These are phyloP conservation scores for Scarus forsteni DNA, from an alignment of 2,797 vertebrate genomes.

Conservation along the genomic window DNA sequence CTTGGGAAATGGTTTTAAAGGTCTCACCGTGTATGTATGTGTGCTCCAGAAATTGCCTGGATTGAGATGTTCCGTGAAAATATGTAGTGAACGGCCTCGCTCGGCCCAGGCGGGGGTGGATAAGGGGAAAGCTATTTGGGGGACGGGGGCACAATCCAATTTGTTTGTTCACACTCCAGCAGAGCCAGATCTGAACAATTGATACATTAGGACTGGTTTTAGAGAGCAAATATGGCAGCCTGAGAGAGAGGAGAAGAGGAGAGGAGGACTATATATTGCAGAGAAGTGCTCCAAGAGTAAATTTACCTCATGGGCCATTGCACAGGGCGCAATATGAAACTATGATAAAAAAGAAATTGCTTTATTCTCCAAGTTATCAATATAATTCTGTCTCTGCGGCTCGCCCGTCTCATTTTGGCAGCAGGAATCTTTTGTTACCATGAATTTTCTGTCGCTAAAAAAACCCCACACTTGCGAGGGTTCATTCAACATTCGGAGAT, in stretches of 20 bases:
- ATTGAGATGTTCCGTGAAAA: conserved; percentile 74
- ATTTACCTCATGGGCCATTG: conserved; percentile 76
- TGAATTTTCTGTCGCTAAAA: conserved; percentile 44
- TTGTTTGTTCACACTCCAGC: conserved; percentile 80
- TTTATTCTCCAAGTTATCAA: conserved; percentile 75
- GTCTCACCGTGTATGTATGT: conserved; percentile 17
- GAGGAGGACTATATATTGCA: conserved; percentile 55
- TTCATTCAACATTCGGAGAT: conserved; percentile 62
- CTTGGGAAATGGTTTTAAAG: conserved; percentile 74
- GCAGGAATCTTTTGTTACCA: conserved; percentile 67
- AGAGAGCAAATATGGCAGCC: conserved; percentile 69
- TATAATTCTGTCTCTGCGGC: conserved; percentile 63
- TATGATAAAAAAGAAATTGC: conserved; percentile 78
- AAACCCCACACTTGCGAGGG: conserved; percentile 38
- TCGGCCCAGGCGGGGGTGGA: conserved; percentile 46
- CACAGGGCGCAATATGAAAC: conserved; percentile 72
- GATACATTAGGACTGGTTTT: conserved; percentile 79
- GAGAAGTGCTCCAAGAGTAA: conserved; percentile 70
- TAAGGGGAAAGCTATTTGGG: conserved; percentile 68
- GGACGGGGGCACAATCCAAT: conserved; percentile 72
- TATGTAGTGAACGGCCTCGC: conserved; percentile 54
- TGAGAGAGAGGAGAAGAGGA: conserved; percentile 11
- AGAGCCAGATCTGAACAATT: conserved; percentile 79
- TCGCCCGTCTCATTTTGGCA: conserved; percentile 52
- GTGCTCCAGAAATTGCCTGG: conserved; percentile 44